Evolutionary conservation across 2,888 invertebrate genomes (phyloP).

Genomic region (Ethmia dodecea): DNA sequence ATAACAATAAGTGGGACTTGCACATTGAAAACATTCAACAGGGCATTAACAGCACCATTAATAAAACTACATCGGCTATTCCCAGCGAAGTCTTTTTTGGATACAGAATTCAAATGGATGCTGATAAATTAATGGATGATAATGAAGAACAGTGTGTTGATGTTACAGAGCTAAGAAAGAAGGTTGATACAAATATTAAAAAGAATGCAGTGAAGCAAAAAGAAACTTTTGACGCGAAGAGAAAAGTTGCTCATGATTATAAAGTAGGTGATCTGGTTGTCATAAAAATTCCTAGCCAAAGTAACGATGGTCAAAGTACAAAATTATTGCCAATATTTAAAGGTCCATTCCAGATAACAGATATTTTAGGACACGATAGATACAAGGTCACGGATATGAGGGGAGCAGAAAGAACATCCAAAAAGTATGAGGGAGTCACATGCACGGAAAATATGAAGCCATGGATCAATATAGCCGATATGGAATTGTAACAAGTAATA

Average conservation of each 20-base stretch:
- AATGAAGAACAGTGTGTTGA: constrained; percentile 1
- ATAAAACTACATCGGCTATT: constrained; percentile 22
- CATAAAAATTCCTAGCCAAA: background rate
- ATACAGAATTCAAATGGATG: constrained; percentile 15
- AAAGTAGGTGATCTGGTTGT: background rate
- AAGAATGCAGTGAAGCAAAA: background rate
- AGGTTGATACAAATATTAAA: background rate
- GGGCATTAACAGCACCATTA: constrained; percentile 27
- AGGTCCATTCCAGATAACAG: background rate
- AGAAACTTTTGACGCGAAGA: background rate
- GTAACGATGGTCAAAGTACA: background rate
- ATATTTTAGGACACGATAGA: constrained; percentile 8
- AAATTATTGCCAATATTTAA: constrained; percentile 3
- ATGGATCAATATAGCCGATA: constrained; percentile 13
- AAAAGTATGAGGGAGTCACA: constrained; percentile 17
- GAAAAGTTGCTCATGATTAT: background rate
- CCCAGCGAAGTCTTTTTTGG: constrained; percentile 16
- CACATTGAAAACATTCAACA: constrained; percentile 25
- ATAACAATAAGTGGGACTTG: constrained; percentile 28
- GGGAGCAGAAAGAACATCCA: constrained; percentile 11
- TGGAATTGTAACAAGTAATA: background rate
- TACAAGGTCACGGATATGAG: constrained; percentile 12
- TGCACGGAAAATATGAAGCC: constrained; percentile 14
- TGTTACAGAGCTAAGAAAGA: background rate
- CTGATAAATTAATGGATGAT: constrained; percentile 13